A percentile compares a stretch with the other conserved stretches of the same genome.
These are phyloP conservation scores for Papilio machaon DNA, from an alignment of 1,140 invertebrate genomes.

Conservation along the genomic window DNA sequence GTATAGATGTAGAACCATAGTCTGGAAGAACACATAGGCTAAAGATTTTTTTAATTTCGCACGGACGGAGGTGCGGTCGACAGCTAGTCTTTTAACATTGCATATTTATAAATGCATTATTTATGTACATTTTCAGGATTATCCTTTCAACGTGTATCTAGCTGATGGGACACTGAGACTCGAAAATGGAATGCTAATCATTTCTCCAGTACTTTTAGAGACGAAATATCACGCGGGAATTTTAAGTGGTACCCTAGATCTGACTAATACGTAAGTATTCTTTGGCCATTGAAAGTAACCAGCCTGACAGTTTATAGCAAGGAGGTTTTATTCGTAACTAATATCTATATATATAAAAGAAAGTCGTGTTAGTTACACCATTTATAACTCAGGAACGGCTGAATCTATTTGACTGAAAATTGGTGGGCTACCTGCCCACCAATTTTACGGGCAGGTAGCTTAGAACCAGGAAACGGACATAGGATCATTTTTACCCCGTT, in stretches of 20 bases:
- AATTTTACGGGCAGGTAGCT: too few species aligned
- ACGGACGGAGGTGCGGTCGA: too few species aligned
- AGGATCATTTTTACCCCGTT: too few species aligned
- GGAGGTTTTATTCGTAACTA: too few species aligned
- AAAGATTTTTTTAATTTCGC: not conserved
- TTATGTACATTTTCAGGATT: conserved; percentile 74
- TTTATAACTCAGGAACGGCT: too few species aligned
- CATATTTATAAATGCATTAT: not conserved
- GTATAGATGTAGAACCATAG: too few species aligned
- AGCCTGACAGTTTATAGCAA: too few species aligned
- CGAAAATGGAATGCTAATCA: conserved; percentile 82
- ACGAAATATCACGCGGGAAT: conserved; percentile 82
- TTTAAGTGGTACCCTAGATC: conserved; percentile 78
- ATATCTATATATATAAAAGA: too few species aligned
- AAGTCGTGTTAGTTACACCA: too few species aligned
- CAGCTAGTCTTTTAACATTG: not conserved
- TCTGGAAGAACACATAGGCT: not conserved
- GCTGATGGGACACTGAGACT: conserved; percentile 83
- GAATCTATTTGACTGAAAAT: too few species aligned
- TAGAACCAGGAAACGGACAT: too few species aligned
- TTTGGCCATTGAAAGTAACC: not conserved
- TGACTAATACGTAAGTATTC: conserved; percentile 76
- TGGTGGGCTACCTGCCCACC: too few species aligned
- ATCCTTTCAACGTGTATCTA: conserved; percentile 87
- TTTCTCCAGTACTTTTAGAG: conserved; percentile 84